Evolutionary conservation across 2,888 invertebrate genomes (phyloP).

Genomic region (Pachycephus smyrnensis): DNA sequence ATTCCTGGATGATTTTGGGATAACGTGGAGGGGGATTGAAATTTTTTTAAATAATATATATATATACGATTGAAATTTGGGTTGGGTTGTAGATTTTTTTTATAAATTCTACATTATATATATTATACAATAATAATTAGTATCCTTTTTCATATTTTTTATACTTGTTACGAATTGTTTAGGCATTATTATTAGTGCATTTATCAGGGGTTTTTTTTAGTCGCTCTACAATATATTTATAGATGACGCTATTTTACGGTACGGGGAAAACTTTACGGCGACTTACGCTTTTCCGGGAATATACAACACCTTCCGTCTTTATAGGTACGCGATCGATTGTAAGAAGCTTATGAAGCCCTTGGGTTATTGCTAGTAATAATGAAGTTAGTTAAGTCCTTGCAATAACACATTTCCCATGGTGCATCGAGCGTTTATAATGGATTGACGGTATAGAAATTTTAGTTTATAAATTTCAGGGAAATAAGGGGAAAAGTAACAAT

Average conservation of each 20-base stretch:
- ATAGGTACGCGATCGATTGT: slow-evolving; percentile 17
- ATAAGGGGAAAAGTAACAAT: not conserved
- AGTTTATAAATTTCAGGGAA: not conserved
- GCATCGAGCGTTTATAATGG: slow-evolving; percentile 15
- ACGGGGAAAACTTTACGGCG: not conserved
- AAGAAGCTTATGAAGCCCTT: slow-evolving; percentile 19
- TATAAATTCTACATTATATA: too few species aligned
- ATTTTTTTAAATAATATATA: too few species aligned
- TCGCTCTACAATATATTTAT: not conserved
- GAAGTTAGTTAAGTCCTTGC: slow-evolving; percentile 21
- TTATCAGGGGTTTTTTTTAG: not conserved
- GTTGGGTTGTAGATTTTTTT: too few species aligned
- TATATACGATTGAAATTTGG: too few species aligned
- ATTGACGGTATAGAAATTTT: slow-evolving; percentile 10
- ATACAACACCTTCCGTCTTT: not conserved
- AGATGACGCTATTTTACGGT: not conserved
- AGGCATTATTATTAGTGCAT: too few species aligned
- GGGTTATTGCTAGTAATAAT: slow-evolving; percentile 22
- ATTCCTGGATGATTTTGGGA: not conserved
- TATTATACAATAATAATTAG: too few species aligned
- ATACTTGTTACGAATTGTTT: not conserved
- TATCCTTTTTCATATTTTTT: too few species aligned
- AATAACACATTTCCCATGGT: slow-evolving; percentile 16
- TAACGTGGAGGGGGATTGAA: not conserved
- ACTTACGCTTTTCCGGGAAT: not conserved